Percentiles rank a stretch among this genome's conserved stretches.
These are phyloP conservation scores for Muntiacus muntjak DNA, from an alignment of 2,113 vertebrate species.

Conservation along the genomic window DNA sequence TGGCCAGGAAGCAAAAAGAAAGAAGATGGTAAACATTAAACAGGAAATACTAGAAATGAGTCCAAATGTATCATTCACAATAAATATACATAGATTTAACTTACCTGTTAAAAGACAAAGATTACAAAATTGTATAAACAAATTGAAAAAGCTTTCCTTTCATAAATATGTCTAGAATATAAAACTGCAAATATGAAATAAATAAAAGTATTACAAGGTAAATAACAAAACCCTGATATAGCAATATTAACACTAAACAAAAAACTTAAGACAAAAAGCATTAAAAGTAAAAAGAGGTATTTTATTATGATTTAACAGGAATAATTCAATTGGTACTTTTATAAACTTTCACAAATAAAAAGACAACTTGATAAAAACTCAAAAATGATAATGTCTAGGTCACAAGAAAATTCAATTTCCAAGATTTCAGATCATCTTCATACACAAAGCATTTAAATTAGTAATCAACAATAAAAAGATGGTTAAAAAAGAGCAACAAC, in stretches of 20 bases:
- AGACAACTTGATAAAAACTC: background rate
- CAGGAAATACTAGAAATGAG: background rate
- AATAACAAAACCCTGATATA: background rate
- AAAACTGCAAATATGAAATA: background rate
- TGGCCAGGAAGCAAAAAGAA: background rate
- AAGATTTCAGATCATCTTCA: background rate
- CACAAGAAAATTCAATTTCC: background rate
- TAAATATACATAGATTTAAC: conserved; percentile 33
- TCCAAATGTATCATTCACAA: background rate
- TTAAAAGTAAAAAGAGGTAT: background rate
- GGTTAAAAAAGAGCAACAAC: background rate
- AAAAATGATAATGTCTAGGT: background rate
- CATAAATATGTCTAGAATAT: background rate
- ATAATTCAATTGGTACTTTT: background rate
- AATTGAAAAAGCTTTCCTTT: background rate
- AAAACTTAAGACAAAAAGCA: conserved; percentile 23
- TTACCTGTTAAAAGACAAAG: conserved; percentile 13
- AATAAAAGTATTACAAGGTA: background rate
- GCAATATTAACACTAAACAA: background rate
- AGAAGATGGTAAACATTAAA: background rate
- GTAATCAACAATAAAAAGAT: background rate
- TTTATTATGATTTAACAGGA: background rate
- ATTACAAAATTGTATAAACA: background rate
- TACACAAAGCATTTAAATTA: background rate
- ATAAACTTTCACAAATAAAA: background rate